These are phyloP conservation scores for Hydrophis major DNA, from an alignment of 2,797 vertebrate genomes.

Conservation along the genomic window DNA sequence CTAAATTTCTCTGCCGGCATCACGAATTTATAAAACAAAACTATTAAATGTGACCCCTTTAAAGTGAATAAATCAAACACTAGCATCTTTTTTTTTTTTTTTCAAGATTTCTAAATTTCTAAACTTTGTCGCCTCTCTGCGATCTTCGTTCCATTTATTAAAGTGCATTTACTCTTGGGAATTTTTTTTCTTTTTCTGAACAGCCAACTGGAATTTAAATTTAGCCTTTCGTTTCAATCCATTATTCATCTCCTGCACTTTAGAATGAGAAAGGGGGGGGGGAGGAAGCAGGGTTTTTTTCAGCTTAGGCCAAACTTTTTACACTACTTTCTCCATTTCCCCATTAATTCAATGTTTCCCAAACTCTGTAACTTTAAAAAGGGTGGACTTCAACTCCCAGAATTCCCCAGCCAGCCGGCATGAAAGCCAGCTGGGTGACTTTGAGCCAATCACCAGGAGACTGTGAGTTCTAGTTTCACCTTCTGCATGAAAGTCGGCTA, in stretches of 20 bases:
- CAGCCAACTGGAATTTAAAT: background rate
- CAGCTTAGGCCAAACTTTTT: background rate
- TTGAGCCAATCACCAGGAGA: too few species aligned
- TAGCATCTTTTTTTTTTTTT: background rate
- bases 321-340: background rate
- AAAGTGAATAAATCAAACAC: background rate
- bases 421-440: too few species aligned
- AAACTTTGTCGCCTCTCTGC: background rate
- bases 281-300: background rate
- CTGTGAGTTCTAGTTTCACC: too few species aligned
- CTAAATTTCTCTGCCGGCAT: background rate
- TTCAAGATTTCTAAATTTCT: too few species aligned
- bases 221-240: background rate
- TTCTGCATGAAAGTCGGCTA: too few species aligned
- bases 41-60: background rate
- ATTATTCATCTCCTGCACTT: background rate
- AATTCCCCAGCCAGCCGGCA: background rate
- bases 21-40: background rate
- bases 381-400: background rate
- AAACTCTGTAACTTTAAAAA: background rate
- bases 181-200: background rate
- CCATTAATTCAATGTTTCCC: background rate
- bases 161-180: background rate
- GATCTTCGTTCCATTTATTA: background rate
- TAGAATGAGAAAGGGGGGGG: background rate